Evolutionary conservation across 2,113 vertebrate genomes (phyloP).

Genomic region (Paralichthys olivaceus): DNA sequence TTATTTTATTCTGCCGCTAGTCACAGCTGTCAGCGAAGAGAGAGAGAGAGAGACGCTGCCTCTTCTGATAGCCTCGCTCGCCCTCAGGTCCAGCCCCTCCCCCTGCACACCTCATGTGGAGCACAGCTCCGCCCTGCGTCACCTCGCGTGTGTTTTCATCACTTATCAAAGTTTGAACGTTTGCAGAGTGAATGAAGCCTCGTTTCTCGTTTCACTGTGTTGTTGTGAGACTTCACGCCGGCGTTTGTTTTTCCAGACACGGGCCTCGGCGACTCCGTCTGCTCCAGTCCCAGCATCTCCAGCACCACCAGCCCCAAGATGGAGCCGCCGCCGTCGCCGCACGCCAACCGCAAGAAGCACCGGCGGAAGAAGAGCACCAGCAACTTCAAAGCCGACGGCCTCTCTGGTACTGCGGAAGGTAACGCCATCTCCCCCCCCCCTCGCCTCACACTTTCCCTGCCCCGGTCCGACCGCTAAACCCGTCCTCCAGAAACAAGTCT

Average conservation of each 20-base stretch:
- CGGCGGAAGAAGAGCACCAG: constrained; percentile 98
- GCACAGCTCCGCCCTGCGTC: too few relatives aligned
- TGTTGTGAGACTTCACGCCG: too few relatives aligned
- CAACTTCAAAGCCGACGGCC: constrained; percentile 96
- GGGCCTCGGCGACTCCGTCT: constrained; percentile 91
- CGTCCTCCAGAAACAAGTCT: background rate
- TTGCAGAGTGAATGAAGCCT: too few relatives aligned
- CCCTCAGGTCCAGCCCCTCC: background rate
- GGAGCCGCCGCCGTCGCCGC: constrained; percentile 95
- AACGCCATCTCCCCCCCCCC: constrained; percentile 65
- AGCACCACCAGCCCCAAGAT: constrained; percentile 96
- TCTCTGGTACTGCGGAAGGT: constrained; percentile 96
- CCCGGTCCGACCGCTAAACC: constrained; percentile 6
- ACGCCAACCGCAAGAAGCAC: constrained; percentile 98
- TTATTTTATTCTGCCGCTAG: constrained; percentile 98
- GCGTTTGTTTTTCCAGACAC: constrained; percentile 83
- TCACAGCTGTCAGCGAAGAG: constrained; percentile 91
- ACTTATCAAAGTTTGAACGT: too few relatives aligned
- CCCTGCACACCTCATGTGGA: background rate
- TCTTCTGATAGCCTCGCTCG: constrained; percentile 16
- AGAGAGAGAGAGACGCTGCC: constrained; percentile 40
- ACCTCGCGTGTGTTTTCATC: too few relatives aligned
- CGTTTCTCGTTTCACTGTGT: too few relatives aligned
- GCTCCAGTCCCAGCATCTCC: constrained; percentile 96
- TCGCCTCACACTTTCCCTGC: constrained; percentile 58